These are phyloP conservation scores for Penaeus chinensis DNA, from an alignment of 1,140 invertebrate genomes.

Conservation along the genomic window DNA sequence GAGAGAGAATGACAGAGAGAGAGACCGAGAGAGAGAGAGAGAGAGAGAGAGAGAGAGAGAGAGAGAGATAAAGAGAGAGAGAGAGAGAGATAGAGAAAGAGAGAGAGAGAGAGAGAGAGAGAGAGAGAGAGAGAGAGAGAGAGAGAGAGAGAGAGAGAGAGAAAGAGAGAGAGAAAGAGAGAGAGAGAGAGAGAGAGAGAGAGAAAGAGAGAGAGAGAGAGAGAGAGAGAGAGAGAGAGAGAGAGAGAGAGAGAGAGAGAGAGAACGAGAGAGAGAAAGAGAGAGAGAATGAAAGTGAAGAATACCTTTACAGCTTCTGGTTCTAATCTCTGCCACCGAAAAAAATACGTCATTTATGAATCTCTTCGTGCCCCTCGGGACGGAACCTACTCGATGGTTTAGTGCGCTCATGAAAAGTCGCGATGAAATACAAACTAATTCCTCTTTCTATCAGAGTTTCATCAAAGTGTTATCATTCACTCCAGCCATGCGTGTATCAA, in stretches of 20 bases:
- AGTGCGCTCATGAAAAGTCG: too few species aligned
- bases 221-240: not conserved
- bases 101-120: not conserved
- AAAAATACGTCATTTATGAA: not conserved
- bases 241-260: not conserved
- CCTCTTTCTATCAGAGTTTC: too few species aligned
- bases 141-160: not conserved
- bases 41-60: conserved; percentile 1
- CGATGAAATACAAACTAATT: too few species aligned
- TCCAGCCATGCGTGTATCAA: too few species aligned
- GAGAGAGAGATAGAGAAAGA: not conserved
- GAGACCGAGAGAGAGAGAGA: not conserved
- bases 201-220: not conserved
- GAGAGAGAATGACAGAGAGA: not conserved
- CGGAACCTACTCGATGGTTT: too few species aligned
- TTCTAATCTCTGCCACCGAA: not conserved
- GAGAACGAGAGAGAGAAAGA: not conserved
- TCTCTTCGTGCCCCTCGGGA: too few species aligned
- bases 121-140: not conserved
- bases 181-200: not conserved
- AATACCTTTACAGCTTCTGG: not conserved
- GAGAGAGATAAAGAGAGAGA: not conserved
- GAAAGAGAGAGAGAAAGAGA: not conserved
- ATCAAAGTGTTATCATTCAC: too few species aligned
- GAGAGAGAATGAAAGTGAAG: not conserved